Percentiles rank a stretch among this genome's conserved stretches.
phyloP scores from a whole-genome alignment of 2,797 vertebrate species.

The Argya squamiceps region DNA sequence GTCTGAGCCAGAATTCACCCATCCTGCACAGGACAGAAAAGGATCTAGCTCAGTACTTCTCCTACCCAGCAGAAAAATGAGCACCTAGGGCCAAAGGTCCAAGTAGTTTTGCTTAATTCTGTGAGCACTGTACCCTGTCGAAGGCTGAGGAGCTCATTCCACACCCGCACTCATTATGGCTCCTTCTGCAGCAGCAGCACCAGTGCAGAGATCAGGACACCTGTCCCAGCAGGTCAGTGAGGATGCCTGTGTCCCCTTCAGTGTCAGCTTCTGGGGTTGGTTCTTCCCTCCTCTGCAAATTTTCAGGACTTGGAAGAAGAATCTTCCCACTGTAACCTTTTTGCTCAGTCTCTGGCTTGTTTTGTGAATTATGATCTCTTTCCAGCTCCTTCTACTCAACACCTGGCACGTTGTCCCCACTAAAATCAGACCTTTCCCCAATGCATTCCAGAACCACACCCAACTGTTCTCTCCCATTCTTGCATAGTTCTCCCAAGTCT shows the following conservation, averaged over 20 bases:
- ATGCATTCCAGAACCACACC: background rate
- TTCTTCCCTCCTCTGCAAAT: background rate
- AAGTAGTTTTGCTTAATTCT: background rate
- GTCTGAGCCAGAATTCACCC: background rate
- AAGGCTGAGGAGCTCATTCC: background rate
- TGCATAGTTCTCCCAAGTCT: background rate
- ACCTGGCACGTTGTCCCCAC: background rate
- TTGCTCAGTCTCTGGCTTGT: background rate
- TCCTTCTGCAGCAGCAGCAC: background rate
- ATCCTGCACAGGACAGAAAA: background rate
- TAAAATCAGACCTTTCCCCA: background rate
- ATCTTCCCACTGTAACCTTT: background rate
- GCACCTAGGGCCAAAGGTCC: background rate
- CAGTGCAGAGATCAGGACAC: background rate
- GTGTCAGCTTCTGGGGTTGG: background rate
- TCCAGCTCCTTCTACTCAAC: background rate
- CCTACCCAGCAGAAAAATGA: background rate
- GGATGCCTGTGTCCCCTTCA: background rate
- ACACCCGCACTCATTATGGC: accelerated
- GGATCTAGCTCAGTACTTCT: background rate
- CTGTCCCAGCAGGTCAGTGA: background rate
- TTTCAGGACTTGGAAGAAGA: background rate
- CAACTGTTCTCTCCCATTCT: background rate
- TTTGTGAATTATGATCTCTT: background rate
- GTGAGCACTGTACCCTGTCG: accelerated